Conservation (phyloP, 2,797 vertebrate species). For the Coregonus suidteri region DNA sequence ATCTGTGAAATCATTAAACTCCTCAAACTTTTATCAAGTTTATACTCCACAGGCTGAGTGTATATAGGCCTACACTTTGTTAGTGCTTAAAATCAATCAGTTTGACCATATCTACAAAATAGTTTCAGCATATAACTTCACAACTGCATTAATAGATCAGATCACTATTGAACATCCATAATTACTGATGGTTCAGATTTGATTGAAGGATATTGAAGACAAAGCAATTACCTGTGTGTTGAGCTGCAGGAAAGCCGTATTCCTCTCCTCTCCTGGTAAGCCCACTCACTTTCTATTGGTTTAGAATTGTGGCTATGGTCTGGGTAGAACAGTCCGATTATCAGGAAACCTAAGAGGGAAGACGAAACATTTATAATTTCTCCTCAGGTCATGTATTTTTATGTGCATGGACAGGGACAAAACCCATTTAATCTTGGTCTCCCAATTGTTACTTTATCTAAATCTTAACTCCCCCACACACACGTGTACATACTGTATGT, state of each 20-base stretch:
- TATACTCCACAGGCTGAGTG: neutral
- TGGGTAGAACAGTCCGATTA: conserved; percentile 53
- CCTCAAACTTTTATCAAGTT: neutral
- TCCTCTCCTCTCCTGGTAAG: conserved; percentile 44
- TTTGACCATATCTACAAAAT: neutral
- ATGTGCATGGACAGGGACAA: neutral
- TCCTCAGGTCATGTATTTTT: neutral
- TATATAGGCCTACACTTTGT: neutral
- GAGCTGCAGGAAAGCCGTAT: conserved; percentile 50
- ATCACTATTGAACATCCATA: neutral
- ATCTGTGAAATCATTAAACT: neutral
- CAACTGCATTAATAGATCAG: neutral
- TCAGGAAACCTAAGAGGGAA: conserved; percentile 71
- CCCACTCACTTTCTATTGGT: conserved; percentile 46
- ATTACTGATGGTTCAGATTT: neutral
- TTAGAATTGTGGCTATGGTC: conserved; percentile 25
- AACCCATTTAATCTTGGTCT: neutral
- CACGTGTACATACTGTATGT: no score
- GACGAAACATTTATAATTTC: conserved; percentile 31
- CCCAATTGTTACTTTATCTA: neutral
- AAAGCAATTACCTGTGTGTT: conserved; percentile 62
- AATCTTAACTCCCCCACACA: neutral
- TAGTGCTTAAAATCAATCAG: neutral
- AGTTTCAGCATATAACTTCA: neutral
- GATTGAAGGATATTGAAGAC: conserved; percentile 17